Base-by-base conservation (phyloP, 1,140 invertebrate genomes). In the Hyposmocoma kahamanoa region DNA sequence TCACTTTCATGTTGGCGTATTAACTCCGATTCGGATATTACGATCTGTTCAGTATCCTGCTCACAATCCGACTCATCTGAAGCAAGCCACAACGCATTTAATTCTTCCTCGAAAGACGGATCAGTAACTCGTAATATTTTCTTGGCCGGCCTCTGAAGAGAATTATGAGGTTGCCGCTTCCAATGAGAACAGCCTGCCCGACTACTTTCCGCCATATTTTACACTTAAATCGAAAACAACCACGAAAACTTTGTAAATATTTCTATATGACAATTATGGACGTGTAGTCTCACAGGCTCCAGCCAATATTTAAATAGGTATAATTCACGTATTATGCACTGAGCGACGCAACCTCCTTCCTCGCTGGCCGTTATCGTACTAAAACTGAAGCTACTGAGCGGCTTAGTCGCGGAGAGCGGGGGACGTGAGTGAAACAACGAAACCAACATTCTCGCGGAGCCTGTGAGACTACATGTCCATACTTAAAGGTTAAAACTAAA, bases 21-120 rank as follows among this genome's bases (percentile, higher is more conserved):
- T 4, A 22, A 8, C 11, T 8, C 22, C 3, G 22, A n/a, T 8
- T 43, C 42, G 3, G 3, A 3, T 8, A 43, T 43, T 24, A 24
- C 42, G 4, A n/a, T 17, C 15, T 20, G 21, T 13, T 43, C 20
- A 3, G 20, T 24, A 4, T 3, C 2, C 11, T 43, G 6, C 22
- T 43, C 11, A 43, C 39, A 42, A 22, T 42, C 13, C 9, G 20
- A 59, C 56, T 63, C 53, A 50, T 63, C 50, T 30, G 53, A 56
- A 50, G 53, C 50, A 32, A 56, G 53, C 56, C 56, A 20, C 10
- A 56, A 36, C 46, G 48, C 32, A 51, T 48, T 53, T 39, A 58
- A 47, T 57, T 54, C 54, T 42, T 53, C 54, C 41, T 54, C 48
- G 52, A 62, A 54, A n/a, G n/a, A n/a, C n/a, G n/a, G n/a, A n/a